Conservation (phyloP, 2,797 vertebrate genomes). For the Hafferia zeledoni region DNA sequence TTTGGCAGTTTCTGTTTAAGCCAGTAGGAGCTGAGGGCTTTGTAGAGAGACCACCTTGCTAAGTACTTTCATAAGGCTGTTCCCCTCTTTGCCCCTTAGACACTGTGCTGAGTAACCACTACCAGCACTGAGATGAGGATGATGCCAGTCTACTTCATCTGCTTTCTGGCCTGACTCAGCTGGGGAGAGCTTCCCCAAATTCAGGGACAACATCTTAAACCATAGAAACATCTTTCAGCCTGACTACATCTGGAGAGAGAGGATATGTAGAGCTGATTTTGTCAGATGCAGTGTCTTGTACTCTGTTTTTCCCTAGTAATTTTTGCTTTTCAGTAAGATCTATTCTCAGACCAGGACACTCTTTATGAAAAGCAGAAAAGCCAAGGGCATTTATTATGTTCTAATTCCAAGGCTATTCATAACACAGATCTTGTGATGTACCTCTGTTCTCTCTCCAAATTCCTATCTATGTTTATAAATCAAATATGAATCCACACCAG, state of each 20-base stretch:
- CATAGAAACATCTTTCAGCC: background rate
- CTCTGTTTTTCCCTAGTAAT: background rate
- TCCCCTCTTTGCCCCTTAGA: background rate
- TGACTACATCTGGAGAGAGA: background rate
- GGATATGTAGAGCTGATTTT: background rate
- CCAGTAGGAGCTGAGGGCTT: background rate
- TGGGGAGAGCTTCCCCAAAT: background rate
- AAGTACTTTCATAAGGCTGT: background rate
- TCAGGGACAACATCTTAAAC: background rate
- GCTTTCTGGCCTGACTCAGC: background rate
- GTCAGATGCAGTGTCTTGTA: background rate
- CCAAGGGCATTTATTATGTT: background rate
- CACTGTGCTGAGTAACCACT: background rate
- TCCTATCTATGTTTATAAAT: background rate
- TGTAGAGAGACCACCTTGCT: background rate
- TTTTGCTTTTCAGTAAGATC: background rate
- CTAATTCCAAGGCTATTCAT: background rate
- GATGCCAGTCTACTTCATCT: background rate
- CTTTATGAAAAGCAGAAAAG: background rate
- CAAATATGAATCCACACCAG: background rate
- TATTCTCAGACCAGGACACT: background rate
- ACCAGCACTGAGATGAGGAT: background rate
- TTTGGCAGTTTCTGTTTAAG: background rate
- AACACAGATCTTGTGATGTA: background rate
- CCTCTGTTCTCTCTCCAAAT: background rate